Percentiles rank a stretch among this genome's conserved stretches.
Conservation (phyloP, 1,140 invertebrate species). For the Drosophila yakuba region DNA sequence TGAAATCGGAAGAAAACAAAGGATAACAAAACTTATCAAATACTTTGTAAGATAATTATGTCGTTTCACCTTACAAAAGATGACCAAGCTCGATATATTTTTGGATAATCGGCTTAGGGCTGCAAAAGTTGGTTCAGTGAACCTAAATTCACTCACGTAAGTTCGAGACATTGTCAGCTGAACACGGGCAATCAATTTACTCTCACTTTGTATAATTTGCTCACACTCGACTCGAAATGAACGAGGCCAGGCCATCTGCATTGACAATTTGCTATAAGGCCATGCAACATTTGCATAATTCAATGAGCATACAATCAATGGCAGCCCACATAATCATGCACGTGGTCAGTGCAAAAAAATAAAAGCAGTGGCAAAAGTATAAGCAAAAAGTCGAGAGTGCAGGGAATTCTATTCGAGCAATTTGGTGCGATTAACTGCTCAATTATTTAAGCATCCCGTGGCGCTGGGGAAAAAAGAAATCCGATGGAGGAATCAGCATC, state of each 20-base stretch:
- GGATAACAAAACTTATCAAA: not conserved
- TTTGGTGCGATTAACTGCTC: slow-evolving; percentile 82
- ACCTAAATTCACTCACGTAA: slow-evolving; percentile 26
- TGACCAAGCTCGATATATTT: slow-evolving; percentile 29
- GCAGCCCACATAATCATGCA: slow-evolving; percentile 63
- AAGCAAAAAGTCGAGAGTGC: slow-evolving; percentile 15
- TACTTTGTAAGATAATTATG: not conserved
- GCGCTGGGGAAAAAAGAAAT: slow-evolving; percentile 24
- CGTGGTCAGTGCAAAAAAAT: slow-evolving; percentile 20
- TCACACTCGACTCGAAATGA: slow-evolving; percentile 12
- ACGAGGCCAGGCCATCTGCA: slow-evolving; percentile 50
- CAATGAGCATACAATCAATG: slow-evolving; percentile 77
- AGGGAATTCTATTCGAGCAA: slow-evolving; percentile 75
- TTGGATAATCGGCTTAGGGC: slow-evolving; percentile 48
- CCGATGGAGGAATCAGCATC: slow-evolving; percentile 55
- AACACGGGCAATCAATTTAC: slow-evolving; percentile 69
- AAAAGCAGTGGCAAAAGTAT: slow-evolving; percentile 2
- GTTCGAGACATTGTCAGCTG: slow-evolving; percentile 46
- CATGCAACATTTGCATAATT: slow-evolving; percentile 74
- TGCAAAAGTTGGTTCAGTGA: slow-evolving; percentile 19
- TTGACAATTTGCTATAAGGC: slow-evolving; percentile 59
- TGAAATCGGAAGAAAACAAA: not conserved
- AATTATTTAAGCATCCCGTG: slow-evolving; percentile 79
- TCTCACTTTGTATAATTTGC: slow-evolving; percentile 68
- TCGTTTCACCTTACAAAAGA: not conserved